These are phyloP conservation scores for Charaxes varanes DNA, from an alignment of 1,140 invertebrate species.

Conservation along the genomic window DNA sequence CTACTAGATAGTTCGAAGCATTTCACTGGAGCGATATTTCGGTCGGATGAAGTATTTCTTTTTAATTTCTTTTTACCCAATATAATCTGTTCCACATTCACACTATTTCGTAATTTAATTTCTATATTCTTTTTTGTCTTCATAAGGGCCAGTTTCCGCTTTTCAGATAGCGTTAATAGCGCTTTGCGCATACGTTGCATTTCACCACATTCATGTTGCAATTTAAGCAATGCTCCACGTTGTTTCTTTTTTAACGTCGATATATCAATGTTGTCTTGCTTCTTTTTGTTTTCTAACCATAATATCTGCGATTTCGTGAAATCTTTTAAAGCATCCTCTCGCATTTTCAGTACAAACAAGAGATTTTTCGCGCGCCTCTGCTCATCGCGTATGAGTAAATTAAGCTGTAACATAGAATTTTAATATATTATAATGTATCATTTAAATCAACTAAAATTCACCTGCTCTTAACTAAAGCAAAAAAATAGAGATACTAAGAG, in stretches of 20 bases:
- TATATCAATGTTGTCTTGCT: slow-evolving; percentile 60
- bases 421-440: not conserved
- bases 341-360: slow-evolving; percentile 61
- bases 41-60: slow-evolving; percentile 30
- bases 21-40: slow-evolving; percentile 44
- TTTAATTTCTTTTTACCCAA: slow-evolving; percentile 53
- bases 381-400: slow-evolving; percentile 67
- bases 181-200: slow-evolving; percentile 68
- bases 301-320: slow-evolving; percentile 65
- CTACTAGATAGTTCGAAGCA: slow-evolving; percentile 64
- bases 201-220: slow-evolving; percentile 66
- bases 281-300: slow-evolving; percentile 65
- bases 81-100: slow-evolving; percentile 54
- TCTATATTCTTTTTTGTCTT: slow-evolving; percentile 64
- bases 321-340: slow-evolving; percentile 65
- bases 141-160: slow-evolving; percentile 57
- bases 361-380: slow-evolving; percentile 62
- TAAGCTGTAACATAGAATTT: slow-evolving; percentile 46
- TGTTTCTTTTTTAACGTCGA: slow-evolving; percentile 65
- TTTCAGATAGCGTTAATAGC: slow-evolving; percentile 51
- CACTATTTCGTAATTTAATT: slow-evolving; percentile 49
- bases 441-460: slow-evolving; percentile 3
- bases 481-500: no score
- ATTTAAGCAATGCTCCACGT: slow-evolving; percentile 57
- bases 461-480: not conserved